Evolutionary conservation across 2,888 invertebrate genomes (phyloP), one percentile per base, ranked within the genome.

Genomic region (Acronicta alni): DNA sequence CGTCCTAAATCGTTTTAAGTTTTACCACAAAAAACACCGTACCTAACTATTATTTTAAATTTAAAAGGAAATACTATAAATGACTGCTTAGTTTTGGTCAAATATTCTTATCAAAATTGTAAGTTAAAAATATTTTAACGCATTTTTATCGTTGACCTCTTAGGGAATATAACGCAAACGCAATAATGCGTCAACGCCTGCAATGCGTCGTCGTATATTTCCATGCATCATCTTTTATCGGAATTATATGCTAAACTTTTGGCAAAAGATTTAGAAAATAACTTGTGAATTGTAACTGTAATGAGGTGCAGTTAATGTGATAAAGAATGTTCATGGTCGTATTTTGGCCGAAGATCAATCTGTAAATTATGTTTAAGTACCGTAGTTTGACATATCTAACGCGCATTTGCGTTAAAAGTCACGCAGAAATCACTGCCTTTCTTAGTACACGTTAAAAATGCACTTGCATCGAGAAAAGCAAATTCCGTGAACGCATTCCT

Each of bases 211-310:
- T 17, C 16, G 44, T 41, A 46, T 15, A 17, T 26, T 37, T 35
- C 15, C 18, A 39, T 30, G 26, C 10, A 23, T 48, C 12, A 12
- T 16, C 5, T 37, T 37, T 14, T 18, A 32, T n/a, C n/a, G 20
- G 17, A 47, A 15, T 16, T 48, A 42, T 20, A 38, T 18, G 4
- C 15, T 15, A 20, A 32, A 26, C 14, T 35, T 63, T 69, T 63
- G 67, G 64, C 67, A 67, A 44, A 59, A 26, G 12, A 38, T n/a
- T 15, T 45, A 15, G 16, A 51, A 2, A 41, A 38, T 48, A 58
- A 47, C 20, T 48, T n/a, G 17, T 37, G 26, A 41, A 18, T 51
- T 51, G 9, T 16, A 32, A 6, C 51, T 37, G 30, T 63, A 67
- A 67, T 42, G 64, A 41, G 6, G n/a, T 47, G 32, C 38, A 20